Evolutionary conservation across 2,888 invertebrate genomes (phyloP), one percentile per base, ranked within the genome.

Genomic region (Tanypteryx hageni): DNA sequence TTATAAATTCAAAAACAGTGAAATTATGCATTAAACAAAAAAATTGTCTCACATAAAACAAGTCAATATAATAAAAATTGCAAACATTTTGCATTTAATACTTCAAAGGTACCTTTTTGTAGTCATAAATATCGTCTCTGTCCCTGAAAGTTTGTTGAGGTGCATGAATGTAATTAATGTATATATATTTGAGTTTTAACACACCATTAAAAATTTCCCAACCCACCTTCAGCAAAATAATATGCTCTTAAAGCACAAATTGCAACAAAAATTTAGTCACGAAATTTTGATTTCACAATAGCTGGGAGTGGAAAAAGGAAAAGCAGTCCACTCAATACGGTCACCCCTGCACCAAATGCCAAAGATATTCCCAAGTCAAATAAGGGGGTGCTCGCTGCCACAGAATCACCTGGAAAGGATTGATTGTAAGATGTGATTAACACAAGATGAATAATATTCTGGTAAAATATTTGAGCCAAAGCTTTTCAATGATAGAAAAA

Each of bases 261-360:
- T 64, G 16, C 7, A 7, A 44, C 0, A 44, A 13, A 5, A 61
- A 11, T 16, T 64, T 61, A 97, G 94, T 98, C 98, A 94, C 98
- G 96, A 95, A 98, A 99, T 95, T 99, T 99, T 93, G 97, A 97
- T 94, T 98, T 98, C 18, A 98, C 96, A 94, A 97, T 98, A 61
- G 97, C 97, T 0, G 98, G 98, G 94, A 98, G 95, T 0, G 98
- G 98, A 94, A 98, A 96, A 84, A 98, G 95, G 95, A 98, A 99
- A 92, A 98, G 95, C 93, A 99, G 96, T 94, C 98, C 97, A 94
- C 98, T 98, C 9, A 98, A 96, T 86, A 98, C 96, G 93, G 98
- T 97, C 93, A 98, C 96, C 0, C 98, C 98, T 0, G 97, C 95
- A 0, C 98, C 97, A 94, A 98, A 98, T 0, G 98, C 98, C 93